These are phyloP conservation scores for Ceyx margarethae DNA, from an alignment of 2,113 vertebrate genomes.

Conservation along the genomic window DNA sequence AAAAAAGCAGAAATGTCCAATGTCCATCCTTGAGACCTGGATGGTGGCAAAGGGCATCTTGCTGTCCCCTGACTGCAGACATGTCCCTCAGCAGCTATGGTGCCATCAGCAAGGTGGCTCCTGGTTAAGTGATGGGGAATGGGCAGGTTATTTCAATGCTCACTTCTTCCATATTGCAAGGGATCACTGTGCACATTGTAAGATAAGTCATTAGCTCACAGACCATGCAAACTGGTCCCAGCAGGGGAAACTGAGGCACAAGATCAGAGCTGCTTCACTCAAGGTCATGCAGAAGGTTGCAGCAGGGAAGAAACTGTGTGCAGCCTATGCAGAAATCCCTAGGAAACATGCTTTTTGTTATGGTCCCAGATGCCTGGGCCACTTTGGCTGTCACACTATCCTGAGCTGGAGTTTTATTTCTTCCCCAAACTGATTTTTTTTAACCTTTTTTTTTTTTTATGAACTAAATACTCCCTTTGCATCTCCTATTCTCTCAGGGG, in stretches of 20 bases:
- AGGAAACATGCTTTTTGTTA: not conserved
- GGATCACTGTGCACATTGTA: not conserved
- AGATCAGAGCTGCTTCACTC: not conserved
- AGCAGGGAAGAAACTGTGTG: fast-evolving
- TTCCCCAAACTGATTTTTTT: not conserved
- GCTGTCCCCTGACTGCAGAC: not conserved
- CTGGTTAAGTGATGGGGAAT: not conserved
- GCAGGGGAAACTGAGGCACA: not conserved
- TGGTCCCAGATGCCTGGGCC: not conserved
- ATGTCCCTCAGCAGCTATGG: not conserved
- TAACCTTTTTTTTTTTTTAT: not conserved
- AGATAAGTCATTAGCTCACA: not conserved
- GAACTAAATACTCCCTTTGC: slow-evolving; percentile 26
- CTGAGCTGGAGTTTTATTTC: slow-evolving; percentile 24
- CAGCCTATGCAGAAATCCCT: not conserved
- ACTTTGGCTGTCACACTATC: slow-evolving; percentile 18
- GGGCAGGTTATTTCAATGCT: not conserved
- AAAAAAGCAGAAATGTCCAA: not conserved
- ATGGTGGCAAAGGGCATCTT: not conserved
- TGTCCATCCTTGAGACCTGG: not conserved
- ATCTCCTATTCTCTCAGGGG: slow-evolving; percentile 49
- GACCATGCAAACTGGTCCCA: not conserved
- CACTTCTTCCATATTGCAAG: fast-evolving
- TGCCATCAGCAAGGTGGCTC: not conserved
- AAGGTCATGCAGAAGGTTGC: not conserved